These are phyloP conservation scores for human DNA, from an alignment of 2,113 vertebrate species.

Conservation along the genomic window GRCh38 chr20:15335001-15335500, in stretches of 20 bases:
- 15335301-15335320: constrained; percentile 7
- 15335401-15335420: not conserved
- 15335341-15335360: not conserved
- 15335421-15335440: not conserved
- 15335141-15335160: not conserved
- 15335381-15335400: constrained; percentile 41
- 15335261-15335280: not conserved
- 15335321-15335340: not conserved
- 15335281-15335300: not conserved
- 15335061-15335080: not conserved
- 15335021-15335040: not conserved
- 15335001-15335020: not conserved
- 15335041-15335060: not conserved
- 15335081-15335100: not conserved
- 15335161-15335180: not conserved
- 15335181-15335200: too few species aligned
- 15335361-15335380: constrained; percentile 25
- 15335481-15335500: not conserved
- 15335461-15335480: constrained; percentile 21
- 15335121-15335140: not conserved
- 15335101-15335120: not conserved
- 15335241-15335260: not conserved
- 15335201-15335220: not conserved
- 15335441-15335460: not conserved
- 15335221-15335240: not conserved